Percentiles rank a stretch among this genome's conserved stretches.
These are phyloP conservation scores for Erythrocebus patas DNA, from an alignment of 2,113 vertebrate species.

Conservation along the genomic window DNA sequence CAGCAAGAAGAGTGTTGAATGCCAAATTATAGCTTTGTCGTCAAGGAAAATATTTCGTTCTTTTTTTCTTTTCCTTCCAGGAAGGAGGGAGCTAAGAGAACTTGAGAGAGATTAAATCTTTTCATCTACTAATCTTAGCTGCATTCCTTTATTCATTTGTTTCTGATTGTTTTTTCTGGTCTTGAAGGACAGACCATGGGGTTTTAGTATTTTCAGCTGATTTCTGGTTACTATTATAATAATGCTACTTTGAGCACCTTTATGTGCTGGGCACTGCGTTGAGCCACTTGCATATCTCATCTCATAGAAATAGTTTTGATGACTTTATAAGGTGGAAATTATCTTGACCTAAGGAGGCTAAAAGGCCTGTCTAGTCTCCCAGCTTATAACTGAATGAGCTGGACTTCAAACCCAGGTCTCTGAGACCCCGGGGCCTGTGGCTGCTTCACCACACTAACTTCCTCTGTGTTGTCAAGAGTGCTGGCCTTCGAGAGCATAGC, in stretches of 20 bases:
- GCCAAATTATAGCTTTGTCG: neutral
- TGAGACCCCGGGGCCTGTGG: neutral
- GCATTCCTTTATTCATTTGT: neutral
- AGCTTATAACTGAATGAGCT: neutral
- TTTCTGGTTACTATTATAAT: neutral
- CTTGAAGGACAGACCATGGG: neutral
- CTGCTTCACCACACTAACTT: rapidly evolving
- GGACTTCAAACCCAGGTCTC: neutral
- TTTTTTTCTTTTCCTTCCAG: neutral
- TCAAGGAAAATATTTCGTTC: neutral
- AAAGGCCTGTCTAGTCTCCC: neutral
- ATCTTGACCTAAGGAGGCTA: neutral
- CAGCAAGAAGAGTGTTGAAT: neutral
- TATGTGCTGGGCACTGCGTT: neutral
- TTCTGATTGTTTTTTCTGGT: neutral
- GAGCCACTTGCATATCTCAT: neutral
- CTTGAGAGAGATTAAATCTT: neutral
- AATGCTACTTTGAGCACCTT: neutral
- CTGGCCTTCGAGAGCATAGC: neutral
- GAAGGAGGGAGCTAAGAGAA: neutral
- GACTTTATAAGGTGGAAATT: neutral
- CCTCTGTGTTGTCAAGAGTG: neutral
- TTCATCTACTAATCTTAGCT: neutral
- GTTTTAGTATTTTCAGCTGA: neutral
- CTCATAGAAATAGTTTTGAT: neutral